Percentiles rank a stretch among this genome's conserved stretches.
phyloP scores from a whole-genome alignment of 2,113 vertebrate genomes.

The Hiodon tergisus region DNA sequence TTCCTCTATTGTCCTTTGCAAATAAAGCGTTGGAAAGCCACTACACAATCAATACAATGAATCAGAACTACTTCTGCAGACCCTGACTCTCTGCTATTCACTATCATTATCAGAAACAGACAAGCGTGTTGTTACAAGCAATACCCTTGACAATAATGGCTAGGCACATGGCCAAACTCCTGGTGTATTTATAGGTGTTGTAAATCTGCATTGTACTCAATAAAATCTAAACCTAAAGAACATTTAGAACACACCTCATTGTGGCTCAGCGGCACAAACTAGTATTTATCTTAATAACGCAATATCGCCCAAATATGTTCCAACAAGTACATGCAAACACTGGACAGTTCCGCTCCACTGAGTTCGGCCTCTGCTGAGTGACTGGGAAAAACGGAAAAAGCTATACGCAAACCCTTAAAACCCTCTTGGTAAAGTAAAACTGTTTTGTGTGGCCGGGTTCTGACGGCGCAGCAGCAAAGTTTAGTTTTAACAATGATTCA shows the following conservation, averaged over 20 bases:
- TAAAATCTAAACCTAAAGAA: not conserved
- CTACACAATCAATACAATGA: not conserved
- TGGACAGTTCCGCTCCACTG: too few species aligned
- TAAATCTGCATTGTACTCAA: not conserved
- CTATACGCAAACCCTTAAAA: too few species aligned
- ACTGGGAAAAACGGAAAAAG: too few species aligned
- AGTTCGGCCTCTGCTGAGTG: too few species aligned
- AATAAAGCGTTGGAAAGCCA: not conserved
- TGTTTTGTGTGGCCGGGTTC: too few species aligned
- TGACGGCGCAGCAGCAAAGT: too few species aligned
- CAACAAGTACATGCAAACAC: too few species aligned
- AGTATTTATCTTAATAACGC: not conserved
- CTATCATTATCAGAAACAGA: constrained; percentile 2
- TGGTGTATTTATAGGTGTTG: not conserved
- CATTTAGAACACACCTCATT: constrained; percentile 1
- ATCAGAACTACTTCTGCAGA: not conserved
- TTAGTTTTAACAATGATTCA: too few species aligned
- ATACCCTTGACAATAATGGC: not conserved
- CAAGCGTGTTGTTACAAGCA: constrained; percentile 9
- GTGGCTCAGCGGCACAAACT: not conserved
- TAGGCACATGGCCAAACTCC: not conserved
- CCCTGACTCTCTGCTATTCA: not conserved
- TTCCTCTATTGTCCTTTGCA: not conserved
- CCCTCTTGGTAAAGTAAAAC: too few species aligned
- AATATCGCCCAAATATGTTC: too few species aligned